These are phyloP conservation scores for Pelodiscus sinensis DNA, from an alignment of 2,113 vertebrate species.

Conservation along the genomic window DNA sequence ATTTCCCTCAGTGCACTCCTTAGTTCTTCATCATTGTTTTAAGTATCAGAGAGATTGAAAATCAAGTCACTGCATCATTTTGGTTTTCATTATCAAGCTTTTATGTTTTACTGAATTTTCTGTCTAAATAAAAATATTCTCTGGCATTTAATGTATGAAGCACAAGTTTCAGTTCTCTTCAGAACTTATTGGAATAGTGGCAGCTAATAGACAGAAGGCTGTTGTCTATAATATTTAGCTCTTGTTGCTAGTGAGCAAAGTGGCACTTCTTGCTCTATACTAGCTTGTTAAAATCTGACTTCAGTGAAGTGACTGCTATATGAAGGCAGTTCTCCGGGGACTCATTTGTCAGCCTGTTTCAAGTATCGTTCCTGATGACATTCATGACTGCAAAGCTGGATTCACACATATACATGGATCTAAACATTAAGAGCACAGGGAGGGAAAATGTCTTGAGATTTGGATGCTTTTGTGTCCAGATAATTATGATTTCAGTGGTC, in stretches of 20 bases:
- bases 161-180: background rate
- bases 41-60: background rate
- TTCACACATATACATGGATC: background rate
- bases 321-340: background rate
- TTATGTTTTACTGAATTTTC: background rate
- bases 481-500: background rate
- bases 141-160: background rate
- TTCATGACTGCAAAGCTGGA: background rate
- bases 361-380: background rate
- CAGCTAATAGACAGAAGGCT: background rate
- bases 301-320: background rate
- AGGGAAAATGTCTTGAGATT: background rate
- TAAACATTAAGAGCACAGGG: background rate
- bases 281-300: background rate
- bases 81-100: background rate
- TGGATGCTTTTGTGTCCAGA: background rate
- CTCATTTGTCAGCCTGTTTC: background rate
- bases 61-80: background rate
- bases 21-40: background rate
- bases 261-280: background rate
- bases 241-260: background rate
- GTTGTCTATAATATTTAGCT: background rate
- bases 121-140: background rate
- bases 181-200: background rate
- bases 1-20: background rate